These are phyloP conservation scores for Schizothorax lantsangensis DNA, from an alignment of 2,797 vertebrate species.

Conservation along the genomic window DNA sequence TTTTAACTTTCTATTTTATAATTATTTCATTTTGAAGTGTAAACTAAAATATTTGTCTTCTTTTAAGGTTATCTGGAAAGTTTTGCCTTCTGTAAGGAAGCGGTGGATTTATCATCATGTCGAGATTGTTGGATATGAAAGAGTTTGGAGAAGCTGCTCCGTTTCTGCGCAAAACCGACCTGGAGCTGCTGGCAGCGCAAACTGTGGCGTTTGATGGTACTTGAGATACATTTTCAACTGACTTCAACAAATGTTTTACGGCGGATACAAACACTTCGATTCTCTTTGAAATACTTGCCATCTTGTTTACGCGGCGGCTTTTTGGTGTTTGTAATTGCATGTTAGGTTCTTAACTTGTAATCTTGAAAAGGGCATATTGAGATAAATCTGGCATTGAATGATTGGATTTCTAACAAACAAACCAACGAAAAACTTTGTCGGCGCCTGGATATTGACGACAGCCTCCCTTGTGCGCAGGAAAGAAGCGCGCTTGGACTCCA, in stretches of 20 bases:
- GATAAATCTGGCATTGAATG: background rate
- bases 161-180: constrained; percentile 89
- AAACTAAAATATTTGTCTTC: background rate
- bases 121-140: constrained; percentile 79
- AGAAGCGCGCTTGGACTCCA: constrained; percentile 87
- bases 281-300: background rate
- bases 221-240: constrained; percentile 36
- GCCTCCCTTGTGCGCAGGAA: constrained; percentile 74
- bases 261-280: background rate
- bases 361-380: background rate
- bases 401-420: constrained; percentile 7
- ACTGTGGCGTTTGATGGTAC: constrained; percentile 87
- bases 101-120: constrained; percentile 73
- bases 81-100: constrained; percentile 18
- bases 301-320: constrained; percentile 23
- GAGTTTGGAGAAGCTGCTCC: constrained; percentile 88
- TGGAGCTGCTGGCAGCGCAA: constrained; percentile 83
- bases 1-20: constrained; percentile 41
- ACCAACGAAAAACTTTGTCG: background rate
- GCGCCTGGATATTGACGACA: background rate
- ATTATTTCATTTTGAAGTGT: background rate
- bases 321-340: constrained; percentile 1
- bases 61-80: constrained; percentile 39
- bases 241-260: constrained; percentile 20
- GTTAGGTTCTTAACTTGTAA: background rate